phyloP scores from a whole-genome alignment of 1,140 invertebrate species.

The Temnothorax longispinosus region DNA sequence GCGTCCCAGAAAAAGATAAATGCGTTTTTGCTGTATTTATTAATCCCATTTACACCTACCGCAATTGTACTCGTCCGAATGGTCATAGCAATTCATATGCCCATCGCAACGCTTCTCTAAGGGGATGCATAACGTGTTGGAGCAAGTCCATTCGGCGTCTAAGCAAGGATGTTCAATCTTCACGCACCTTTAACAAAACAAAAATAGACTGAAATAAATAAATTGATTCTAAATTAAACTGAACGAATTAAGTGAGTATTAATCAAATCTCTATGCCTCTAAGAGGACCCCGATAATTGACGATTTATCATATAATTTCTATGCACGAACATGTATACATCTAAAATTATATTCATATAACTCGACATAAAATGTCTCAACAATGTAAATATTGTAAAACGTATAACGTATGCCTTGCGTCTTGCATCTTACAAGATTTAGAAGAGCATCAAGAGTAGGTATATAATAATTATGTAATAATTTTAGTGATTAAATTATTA shows the following conservation, averaged over 20 bases:
- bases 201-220: conserved; percentile 10
- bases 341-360: too few relatives aligned
- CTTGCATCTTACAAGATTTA: too few relatives aligned
- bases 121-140: conserved; percentile 90
- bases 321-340: too few relatives aligned
- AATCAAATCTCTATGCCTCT: background rate
- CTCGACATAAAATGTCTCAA: too few relatives aligned
- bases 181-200: conserved; percentile 78
- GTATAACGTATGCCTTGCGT: too few relatives aligned
- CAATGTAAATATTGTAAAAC: too few relatives aligned
- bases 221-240: conserved; percentile 9
- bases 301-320: background rate
- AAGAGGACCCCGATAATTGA: background rate
- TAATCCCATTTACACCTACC: conserved; percentile 85
- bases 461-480: too few relatives aligned
- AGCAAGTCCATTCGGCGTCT: conserved; percentile 89
- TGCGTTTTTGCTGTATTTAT: background rate
- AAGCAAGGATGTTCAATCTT: conserved; percentile 82
- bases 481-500: too few relatives aligned
- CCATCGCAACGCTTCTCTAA: conserved; percentile 90
- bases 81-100: conserved; percentile 91
- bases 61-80: conserved; percentile 92
- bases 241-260: background rate
- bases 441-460: too few relatives aligned
- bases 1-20: background rate